Conservation (phyloP, 2,797 vertebrate genomes). For the Phyllotis vaccarum region DNA sequence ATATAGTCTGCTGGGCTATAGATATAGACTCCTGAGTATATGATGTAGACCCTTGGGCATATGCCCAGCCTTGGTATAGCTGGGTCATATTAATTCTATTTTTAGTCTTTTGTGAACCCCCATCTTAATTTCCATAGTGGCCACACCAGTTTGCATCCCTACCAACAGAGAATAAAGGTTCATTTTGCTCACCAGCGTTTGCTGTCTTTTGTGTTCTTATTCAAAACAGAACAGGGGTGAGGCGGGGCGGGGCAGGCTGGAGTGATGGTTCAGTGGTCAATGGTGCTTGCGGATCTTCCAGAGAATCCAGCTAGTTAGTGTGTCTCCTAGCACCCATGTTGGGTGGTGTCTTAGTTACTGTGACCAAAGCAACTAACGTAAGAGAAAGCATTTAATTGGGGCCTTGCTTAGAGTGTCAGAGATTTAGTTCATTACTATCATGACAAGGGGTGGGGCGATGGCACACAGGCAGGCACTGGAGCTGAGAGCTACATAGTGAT, state of each 20-base stretch:
- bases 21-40: neutral
- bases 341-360: neutral
- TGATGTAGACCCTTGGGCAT: neutral
- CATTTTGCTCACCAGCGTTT: neutral
- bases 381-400: neutral
- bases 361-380: neutral
- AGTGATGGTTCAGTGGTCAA: neutral
- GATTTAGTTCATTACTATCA: neutral
- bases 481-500: neutral
- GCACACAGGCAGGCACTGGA: neutral
- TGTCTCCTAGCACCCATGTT: neutral
- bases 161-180: neutral
- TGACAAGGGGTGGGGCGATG: too few relatives aligned
- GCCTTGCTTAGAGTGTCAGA: neutral
- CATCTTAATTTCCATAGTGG: neutral
- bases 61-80: neutral
- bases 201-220: neutral
- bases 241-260: neutral
- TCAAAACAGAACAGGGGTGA: neutral
- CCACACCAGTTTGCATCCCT: neutral
- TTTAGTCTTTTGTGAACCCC: neutral
- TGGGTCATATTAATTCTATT: neutral
- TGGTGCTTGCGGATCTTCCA: neutral
- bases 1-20: too few relatives aligned
- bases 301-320: neutral